Conservation (phyloP, 2,797 vertebrate species). For the Siniperca undulata region DNA sequence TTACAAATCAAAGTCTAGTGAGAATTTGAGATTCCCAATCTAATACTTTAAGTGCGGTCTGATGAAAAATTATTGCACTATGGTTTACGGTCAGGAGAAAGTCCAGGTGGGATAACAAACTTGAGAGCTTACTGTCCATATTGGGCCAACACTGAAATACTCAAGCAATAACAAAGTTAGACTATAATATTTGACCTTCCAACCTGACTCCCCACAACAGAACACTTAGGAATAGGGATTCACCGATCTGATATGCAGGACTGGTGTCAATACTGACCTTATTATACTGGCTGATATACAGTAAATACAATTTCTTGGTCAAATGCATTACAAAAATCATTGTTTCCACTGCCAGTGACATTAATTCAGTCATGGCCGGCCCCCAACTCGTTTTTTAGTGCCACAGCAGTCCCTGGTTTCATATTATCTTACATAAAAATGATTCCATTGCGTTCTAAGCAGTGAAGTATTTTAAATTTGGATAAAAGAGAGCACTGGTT, state of each 20-base stretch:
- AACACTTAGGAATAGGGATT: neutral
- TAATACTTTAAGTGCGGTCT: neutral
- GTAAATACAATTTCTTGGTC: neutral
- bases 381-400: neutral
- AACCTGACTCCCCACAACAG: neutral
- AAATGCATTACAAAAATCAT: neutral
- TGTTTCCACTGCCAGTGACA: neutral
- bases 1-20: neutral
- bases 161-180: neutral
- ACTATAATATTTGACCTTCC: conserved; percentile 1
- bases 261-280: neutral
- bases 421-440: neutral
- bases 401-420: neutral
- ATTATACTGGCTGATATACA: neutral
- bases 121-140: neutral
- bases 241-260: neutral
- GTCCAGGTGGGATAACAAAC: neutral
- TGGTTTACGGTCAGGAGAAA: neutral
- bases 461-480: neutral
- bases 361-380: neutral
- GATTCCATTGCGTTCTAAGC: neutral
- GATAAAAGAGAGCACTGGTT: neutral
- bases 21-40: neutral
- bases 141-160: neutral
- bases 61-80: neutral